A percentile compares a stretch with the other conserved stretches of the same genome.
Evolutionary conservation across 2,113 vertebrate species (phyloP).

Genomic region (Varanus salvator): DNA sequence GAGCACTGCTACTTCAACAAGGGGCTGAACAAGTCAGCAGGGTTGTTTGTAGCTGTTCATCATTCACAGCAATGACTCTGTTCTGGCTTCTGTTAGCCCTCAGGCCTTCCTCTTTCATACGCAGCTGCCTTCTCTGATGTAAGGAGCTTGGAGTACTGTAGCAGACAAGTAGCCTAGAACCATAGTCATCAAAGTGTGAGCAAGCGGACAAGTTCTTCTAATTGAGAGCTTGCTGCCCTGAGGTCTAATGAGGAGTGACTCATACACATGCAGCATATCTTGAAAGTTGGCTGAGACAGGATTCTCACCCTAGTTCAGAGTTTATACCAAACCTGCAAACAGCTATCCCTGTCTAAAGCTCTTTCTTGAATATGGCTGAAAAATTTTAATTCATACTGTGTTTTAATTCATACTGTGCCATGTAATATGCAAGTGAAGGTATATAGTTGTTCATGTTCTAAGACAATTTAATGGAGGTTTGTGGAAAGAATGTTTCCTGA

Average conservation of each 20-base stretch:
- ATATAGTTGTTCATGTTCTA: not conserved
- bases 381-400: no score
- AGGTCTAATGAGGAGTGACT: not conserved
- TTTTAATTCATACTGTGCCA: conserved; percentile 28
- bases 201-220: not conserved
- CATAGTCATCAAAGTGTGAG: not conserved
- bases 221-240: not conserved
- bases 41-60: not conserved
- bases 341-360: not conserved
- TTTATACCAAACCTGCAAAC: not conserved
- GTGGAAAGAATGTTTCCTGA: not conserved
- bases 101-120: conserved; percentile 10
- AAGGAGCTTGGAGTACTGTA: not conserved
- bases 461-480: not conserved
- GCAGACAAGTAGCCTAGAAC: conserved; percentile 19
- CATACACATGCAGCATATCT: fast-evolving
- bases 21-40: not conserved
- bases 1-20: not conserved
- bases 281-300: conserved; percentile 5
- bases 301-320: conserved; percentile 13
- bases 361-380: not conserved
- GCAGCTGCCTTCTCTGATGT: conserved; percentile 16
- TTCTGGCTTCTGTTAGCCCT: conserved; percentile 25
- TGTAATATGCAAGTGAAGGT: not conserved
- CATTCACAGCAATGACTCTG: not conserved